A percentile compares a stretch with the other conserved stretches of the same genome.
phyloP scores from a whole-genome alignment of 2,888 invertebrate species.

The Siphlonurus alternatus region DNA sequence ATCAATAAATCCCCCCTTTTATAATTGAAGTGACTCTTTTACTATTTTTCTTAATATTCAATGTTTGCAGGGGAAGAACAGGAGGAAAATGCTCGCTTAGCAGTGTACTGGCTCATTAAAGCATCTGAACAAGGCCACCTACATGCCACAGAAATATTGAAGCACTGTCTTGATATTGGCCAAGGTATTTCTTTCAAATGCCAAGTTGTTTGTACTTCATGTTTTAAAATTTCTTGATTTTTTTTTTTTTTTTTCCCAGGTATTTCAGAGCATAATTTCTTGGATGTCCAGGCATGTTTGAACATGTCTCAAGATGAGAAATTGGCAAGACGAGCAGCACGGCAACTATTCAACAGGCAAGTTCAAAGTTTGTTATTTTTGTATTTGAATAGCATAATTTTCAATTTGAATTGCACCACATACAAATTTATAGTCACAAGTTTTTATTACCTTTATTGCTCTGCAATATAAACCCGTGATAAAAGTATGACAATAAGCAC shows the following conservation, averaged over 20 bases:
- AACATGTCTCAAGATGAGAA: conserved; percentile 76
- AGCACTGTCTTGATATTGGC: conserved; percentile 52
- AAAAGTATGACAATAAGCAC: too few species aligned
- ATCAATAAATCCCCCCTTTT: too few species aligned
- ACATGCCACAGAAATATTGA: conserved; percentile 65
- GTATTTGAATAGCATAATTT: background rate
- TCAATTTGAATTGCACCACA: background rate
- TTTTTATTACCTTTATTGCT: background rate
- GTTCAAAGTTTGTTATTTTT: too few species aligned
- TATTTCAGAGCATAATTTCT: conserved; percentile 52
- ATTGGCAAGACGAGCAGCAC: conserved; percentile 69
- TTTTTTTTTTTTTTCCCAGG: conserved; percentile 34
- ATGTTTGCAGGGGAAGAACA: conserved; percentile 31
- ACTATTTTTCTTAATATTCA: background rate
- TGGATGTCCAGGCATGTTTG: conserved; percentile 60
- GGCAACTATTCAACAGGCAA: conserved; percentile 71
- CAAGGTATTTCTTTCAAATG: conserved; percentile 22
- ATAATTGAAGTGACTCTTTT: background rate
- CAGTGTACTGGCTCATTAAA: conserved; percentile 81
- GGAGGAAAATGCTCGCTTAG: conserved; percentile 61
- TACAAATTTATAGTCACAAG: background rate
- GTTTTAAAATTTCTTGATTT: too few species aligned
- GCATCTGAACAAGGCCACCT: conserved; percentile 84
- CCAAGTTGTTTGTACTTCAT: background rate
- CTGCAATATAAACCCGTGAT: too few species aligned